These are phyloP conservation scores for Perodicticus potto DNA, from an alignment of 2,797 vertebrate genomes.

Conservation along the genomic window DNA sequence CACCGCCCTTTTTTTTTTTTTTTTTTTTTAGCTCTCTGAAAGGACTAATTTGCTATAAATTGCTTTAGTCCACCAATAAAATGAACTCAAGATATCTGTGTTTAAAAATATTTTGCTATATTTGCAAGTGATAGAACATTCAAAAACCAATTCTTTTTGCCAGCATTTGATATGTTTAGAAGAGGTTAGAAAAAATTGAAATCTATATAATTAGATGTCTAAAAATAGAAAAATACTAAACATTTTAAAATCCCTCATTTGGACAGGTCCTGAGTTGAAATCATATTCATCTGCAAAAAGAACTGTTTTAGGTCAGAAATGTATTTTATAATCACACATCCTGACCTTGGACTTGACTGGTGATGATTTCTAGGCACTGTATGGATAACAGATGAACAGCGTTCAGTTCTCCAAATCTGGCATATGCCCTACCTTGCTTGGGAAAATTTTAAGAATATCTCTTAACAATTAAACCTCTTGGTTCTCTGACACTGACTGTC, in stretches of 20 bases:
- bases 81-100: conserved; percentile 56
- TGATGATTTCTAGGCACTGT: neutral
- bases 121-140: conserved; percentile 53
- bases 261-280: conserved; percentile 16
- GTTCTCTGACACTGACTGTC: conserved; percentile 61
- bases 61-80: conserved; percentile 60
- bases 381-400: neutral
- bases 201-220: conserved; percentile 22
- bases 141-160: conserved; percentile 35
- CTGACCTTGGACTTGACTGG: neutral
- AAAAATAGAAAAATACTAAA: conserved; percentile 38
- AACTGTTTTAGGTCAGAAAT: conserved; percentile 56
- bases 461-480: conserved; percentile 8
- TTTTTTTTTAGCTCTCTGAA: conserved; percentile 43
- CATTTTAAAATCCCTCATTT: conserved; percentile 29
- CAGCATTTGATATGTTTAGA: conserved; percentile 36
- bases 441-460: neutral
- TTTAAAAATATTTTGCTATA: conserved; percentile 70
- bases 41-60: conserved; percentile 82
- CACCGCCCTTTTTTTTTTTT: too few relatives aligned
- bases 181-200: conserved; percentile 45
- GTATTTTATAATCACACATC: conserved; percentile 18
- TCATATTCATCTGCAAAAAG: conserved; percentile 53
- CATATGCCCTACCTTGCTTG: neutral
- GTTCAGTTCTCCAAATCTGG: neutral